Evolutionary conservation across 2,888 invertebrate genomes (phyloP).

Genomic region (Gastrophysa polygoni): DNA sequence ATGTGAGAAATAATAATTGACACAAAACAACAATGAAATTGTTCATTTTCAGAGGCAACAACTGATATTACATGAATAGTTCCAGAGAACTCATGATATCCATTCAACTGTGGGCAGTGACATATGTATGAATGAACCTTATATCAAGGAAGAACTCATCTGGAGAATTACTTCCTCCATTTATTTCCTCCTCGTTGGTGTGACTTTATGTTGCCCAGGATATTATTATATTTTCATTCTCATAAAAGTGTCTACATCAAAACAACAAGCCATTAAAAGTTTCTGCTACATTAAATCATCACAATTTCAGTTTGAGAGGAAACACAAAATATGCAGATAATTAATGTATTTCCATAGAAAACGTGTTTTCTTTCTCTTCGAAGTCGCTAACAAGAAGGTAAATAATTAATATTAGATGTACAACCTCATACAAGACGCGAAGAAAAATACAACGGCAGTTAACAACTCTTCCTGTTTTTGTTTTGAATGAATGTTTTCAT

Average conservation of each 20-base stretch:
- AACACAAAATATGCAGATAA: slow-evolving; percentile 24
- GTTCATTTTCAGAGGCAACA: too few relatives aligned
- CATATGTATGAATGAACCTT: too few relatives aligned
- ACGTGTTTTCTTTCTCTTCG: background rate
- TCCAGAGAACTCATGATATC: too few relatives aligned
- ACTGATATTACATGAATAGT: too few relatives aligned
- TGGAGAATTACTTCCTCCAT: background rate
- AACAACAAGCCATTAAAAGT: slow-evolving; percentile 35
- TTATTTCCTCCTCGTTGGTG: background rate
- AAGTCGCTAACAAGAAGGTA: background rate
- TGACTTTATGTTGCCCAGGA: background rate
- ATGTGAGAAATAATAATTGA: too few relatives aligned
- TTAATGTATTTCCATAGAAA: slow-evolving; percentile 10
- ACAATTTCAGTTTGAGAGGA: slow-evolving; percentile 26
- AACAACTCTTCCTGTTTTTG: background rate
- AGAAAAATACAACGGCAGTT: background rate
- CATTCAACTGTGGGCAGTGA: too few relatives aligned
- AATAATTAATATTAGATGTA: background rate
- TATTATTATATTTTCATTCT: background rate
- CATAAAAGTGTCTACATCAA: background rate
- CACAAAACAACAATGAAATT: too few relatives aligned
- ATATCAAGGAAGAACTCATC: too few relatives aligned
- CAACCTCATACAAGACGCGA: background rate
- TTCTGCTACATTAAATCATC: slow-evolving; percentile 39
- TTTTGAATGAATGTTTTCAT: background rate